Evolutionary conservation across 2,888 invertebrate genomes (phyloP).

Genomic region (Sinelater perroti): DNA sequence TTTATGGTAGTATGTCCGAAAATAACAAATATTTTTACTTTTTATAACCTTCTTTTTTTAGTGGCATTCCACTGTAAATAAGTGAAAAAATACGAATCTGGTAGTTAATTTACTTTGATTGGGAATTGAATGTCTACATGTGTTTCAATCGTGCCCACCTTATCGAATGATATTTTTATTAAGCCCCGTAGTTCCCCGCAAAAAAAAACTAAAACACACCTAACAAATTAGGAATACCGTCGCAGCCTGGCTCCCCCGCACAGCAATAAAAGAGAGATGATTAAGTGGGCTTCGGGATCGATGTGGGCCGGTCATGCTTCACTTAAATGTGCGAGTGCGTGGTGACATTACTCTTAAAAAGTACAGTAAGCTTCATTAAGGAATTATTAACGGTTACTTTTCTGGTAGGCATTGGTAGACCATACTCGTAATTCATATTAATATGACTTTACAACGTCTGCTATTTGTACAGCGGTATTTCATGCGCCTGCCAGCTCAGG

Average conservation of each 20-base stretch:
- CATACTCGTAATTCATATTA: slow-evolving; percentile 29
- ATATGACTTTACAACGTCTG: slow-evolving; percentile 23
- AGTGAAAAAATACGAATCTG: too few relatives aligned
- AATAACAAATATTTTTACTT: too few relatives aligned
- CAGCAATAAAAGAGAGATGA: slow-evolving; percentile 28
- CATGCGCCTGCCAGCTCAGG: slow-evolving; percentile 6
- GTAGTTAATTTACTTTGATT: too few relatives aligned
- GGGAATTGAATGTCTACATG: too few relatives aligned
- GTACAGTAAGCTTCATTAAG: slow-evolving; percentile 37
- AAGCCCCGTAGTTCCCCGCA: too few relatives aligned
- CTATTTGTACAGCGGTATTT: slow-evolving; percentile 19
- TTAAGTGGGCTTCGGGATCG: slow-evolving; percentile 26
- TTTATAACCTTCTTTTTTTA: too few relatives aligned
- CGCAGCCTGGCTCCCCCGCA: slow-evolving; percentile 21
- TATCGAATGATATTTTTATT: too few relatives aligned
- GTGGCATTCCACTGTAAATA: too few relatives aligned
- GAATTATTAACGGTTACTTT: slow-evolving; percentile 38
- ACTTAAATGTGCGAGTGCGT: slow-evolving; percentile 34
- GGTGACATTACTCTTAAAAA: slow-evolving; percentile 36
- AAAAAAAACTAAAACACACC: slow-evolving; percentile 16
- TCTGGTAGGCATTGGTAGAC: slow-evolving; percentile 25
- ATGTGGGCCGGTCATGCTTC: slow-evolving; percentile 32
- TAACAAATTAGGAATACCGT: slow-evolving; percentile 27
- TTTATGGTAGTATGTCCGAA: too few relatives aligned
- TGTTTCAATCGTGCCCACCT: too few relatives aligned